Conservation (phyloP, 2,888 invertebrate species). For the Orthosia incerta region DNA sequence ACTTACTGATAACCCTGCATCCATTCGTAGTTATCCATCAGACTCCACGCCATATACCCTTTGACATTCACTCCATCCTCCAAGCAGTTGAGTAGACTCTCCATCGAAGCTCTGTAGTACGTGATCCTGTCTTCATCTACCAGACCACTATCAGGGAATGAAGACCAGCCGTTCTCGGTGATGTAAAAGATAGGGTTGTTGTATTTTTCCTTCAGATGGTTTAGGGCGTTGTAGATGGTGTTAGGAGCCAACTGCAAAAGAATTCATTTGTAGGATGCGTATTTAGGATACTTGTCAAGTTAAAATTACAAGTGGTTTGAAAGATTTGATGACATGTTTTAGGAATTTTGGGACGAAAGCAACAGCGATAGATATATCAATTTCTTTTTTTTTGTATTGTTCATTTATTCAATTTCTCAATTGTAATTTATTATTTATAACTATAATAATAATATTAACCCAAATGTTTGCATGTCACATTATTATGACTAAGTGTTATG, state of each 20-base stretch:
- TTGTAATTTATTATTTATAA: no score
- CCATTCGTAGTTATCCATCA: slow-evolving; percentile 94
- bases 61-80: slow-evolving; percentile 80
- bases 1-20: slow-evolving; percentile 77
- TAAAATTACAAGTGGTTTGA: no score
- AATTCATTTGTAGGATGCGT: background rate
- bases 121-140: slow-evolving; percentile 86
- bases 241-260: slow-evolving; percentile 87
- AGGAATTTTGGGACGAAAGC: no score
- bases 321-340: no score
- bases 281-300: background rate
- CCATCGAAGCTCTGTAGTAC: slow-evolving; percentile 85
- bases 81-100: slow-evolving; percentile 82
- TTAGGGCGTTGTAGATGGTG: slow-evolving; percentile 90
- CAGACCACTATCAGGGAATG: slow-evolving; percentile 71
- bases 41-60: slow-evolving; percentile 92
- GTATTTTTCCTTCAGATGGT: slow-evolving; percentile 86
- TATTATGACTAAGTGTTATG: no score
- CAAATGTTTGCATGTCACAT: no score
- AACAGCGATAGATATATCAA: no score
- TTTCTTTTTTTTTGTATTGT: no score
- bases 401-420: no score
- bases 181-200: slow-evolving; percentile 90
- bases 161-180: slow-evolving; percentile 92
- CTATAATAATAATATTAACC: no score